These are phyloP conservation scores for Melanerpes formicivorus DNA, from an alignment of 2,113 vertebrate species.

Conservation along the genomic window DNA sequence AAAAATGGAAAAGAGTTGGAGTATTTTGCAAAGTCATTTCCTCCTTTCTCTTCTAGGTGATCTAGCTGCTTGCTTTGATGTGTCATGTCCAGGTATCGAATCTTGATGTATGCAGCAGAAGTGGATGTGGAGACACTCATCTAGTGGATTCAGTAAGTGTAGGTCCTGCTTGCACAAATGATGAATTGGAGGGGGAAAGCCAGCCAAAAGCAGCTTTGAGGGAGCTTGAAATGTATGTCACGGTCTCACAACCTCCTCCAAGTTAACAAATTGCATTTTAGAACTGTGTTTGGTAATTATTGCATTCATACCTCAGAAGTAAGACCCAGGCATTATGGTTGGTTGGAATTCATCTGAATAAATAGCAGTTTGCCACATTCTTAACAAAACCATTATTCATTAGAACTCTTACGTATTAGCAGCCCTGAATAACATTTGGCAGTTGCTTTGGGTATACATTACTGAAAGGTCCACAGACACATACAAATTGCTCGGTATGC, in stretches of 20 bases:
- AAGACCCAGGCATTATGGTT: conserved; percentile 60
- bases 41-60: not conserved
- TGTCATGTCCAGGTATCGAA: not conserved
- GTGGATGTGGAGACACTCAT: not conserved
- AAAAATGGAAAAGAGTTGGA: not conserved
- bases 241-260: conserved; percentile 20
- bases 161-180: not conserved
- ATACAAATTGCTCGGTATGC: conserved; percentile 33
- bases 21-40: not conserved
- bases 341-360: conserved; percentile 66
- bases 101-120: not conserved
- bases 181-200: not conserved
- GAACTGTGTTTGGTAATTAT: conserved; percentile 59
- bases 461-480: conserved; percentile 39
- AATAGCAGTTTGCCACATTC: conserved; percentile 66
- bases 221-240: conserved; percentile 22
- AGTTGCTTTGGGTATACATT: conserved; percentile 50
- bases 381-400: conserved; percentile 71
- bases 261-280: conserved; percentile 58
- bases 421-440: conserved; percentile 63
- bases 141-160: not conserved
- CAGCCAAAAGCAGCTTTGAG: not conserved
- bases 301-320: conserved; percentile 59
- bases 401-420: conserved; percentile 55
- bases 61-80: not conserved